A percentile compares a stretch with the other conserved stretches of the same genome.
Evolutionary conservation across 1,140 invertebrate species (phyloP).

Genomic region (Papilio machaon): DNA sequence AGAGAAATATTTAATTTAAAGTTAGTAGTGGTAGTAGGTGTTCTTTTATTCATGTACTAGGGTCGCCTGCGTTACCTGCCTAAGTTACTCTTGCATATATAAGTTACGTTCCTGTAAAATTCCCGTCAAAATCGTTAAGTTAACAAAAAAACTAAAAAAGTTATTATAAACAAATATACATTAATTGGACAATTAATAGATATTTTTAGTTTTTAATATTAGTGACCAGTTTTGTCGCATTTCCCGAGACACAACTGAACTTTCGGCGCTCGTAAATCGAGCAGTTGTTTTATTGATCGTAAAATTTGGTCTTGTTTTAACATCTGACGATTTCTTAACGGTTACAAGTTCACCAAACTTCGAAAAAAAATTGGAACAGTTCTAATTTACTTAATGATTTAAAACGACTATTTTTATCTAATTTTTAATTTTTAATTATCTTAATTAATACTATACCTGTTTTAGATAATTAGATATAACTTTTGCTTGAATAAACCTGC

Average conservation of each 20-base stretch:
- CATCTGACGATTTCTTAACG: slow-evolving; percentile 21
- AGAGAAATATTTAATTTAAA: not conserved
- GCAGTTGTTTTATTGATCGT: slow-evolving; percentile 29
- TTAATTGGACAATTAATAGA: not conserved
- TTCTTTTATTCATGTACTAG: too few species aligned
- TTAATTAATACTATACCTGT: too few species aligned
- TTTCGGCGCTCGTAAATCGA: slow-evolving; percentile 23
- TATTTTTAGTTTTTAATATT: not conserved
- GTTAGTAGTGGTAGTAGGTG: too few species aligned
- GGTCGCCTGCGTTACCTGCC: too few species aligned
- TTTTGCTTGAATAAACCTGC: too few species aligned
- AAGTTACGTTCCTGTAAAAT: too few species aligned
- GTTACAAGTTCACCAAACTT: not conserved
- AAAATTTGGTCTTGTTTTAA: slow-evolving; percentile 30
- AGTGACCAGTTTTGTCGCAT: slow-evolving; percentile 13
- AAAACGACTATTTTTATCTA: not conserved
- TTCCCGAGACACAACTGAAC: not conserved
- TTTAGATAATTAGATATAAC: too few species aligned
- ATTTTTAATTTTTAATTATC: too few species aligned
- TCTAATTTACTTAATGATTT: not conserved
- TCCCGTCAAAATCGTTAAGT: not conserved
- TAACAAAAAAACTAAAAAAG: not conserved
- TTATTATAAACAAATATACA: not conserved
- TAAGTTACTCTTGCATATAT: too few species aligned
- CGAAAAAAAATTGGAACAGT: not conserved